These are phyloP conservation scores for Psittacula derbiana DNA, from an alignment of 2,797 vertebrate genomes.

Conservation along the genomic window DNA sequence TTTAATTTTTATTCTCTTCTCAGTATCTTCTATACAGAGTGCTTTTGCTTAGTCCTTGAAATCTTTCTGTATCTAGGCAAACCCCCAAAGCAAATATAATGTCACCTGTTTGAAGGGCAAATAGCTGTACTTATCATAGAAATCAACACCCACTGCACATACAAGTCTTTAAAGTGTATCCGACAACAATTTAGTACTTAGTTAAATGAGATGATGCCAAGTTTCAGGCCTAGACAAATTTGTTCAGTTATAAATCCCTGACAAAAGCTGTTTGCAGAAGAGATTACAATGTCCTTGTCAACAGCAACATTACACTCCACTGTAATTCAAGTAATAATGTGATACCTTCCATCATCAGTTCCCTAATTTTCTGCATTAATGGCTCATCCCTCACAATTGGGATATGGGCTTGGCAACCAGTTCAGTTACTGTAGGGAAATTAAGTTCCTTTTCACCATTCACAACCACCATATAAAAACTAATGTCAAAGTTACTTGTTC, in stretches of 20 bases:
- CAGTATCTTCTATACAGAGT: accelerated
- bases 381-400: background rate
- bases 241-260: background rate
- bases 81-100: background rate
- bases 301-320: background rate
- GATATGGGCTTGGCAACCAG: background rate
- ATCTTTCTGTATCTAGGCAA: background rate
- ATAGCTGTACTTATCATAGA: background rate
- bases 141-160: background rate
- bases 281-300: constrained; percentile 6
- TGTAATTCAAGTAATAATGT: constrained; percentile 24
- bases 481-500: constrained; percentile 16
- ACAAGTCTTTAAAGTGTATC: background rate
- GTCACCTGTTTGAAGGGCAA: background rate
- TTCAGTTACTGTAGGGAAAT: background rate
- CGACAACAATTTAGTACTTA: background rate
- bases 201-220: background rate
- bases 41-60: background rate
- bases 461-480: background rate
- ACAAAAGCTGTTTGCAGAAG: background rate
- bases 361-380: constrained; percentile 42
- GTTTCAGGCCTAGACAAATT: constrained; percentile 6
- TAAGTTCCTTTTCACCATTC: background rate
- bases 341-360: background rate
- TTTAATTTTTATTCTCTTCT: background rate